These are phyloP conservation scores for Thumatha senex DNA, from an alignment of 2,888 invertebrate genomes.

Conservation along the genomic window DNA sequence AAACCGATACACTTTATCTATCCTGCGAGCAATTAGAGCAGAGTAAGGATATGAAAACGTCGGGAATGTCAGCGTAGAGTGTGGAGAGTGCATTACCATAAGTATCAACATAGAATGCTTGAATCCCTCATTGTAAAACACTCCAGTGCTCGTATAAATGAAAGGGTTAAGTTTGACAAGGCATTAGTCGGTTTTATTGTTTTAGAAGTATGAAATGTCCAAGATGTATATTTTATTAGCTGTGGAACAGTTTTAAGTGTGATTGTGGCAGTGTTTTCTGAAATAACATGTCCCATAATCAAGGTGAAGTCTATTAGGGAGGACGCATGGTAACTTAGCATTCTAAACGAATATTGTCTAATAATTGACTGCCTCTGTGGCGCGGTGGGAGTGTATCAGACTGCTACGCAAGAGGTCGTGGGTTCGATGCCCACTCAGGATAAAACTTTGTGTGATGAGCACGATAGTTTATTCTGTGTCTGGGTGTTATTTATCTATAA, in stretches of 20 bases:
- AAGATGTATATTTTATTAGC: neutral
- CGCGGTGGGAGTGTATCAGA: no score
- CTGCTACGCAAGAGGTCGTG: no score
- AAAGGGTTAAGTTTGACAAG: slow-evolving; percentile 20
- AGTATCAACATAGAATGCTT: slow-evolving; percentile 58
- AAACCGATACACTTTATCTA: slow-evolving; percentile 50
- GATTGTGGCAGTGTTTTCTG: neutral
- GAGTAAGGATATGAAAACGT: slow-evolving; percentile 15
- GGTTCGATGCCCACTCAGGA: no score
- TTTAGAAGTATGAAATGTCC: slow-evolving; percentile 8
- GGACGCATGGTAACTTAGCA: no score
- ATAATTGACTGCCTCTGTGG: no score
- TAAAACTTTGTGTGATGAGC: no score
- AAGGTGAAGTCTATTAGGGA: neutral
- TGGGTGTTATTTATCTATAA: no score
- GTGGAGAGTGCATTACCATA: slow-evolving; percentile 50
- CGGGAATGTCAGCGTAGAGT: neutral
- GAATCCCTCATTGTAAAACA: slow-evolving; percentile 45
- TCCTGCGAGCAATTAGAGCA: slow-evolving; percentile 44
- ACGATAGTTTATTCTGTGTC: no score
- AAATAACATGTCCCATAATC: neutral
- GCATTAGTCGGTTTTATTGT: slow-evolving; percentile 21
- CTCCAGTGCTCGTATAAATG: slow-evolving; percentile 26
- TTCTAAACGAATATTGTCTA: no score
- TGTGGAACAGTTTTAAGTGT: neutral